Percentiles rank a stretch among this genome's conserved stretches.
Conservation (phyloP, 1,140 invertebrate species). For the Laupala kohalensis region DNA sequence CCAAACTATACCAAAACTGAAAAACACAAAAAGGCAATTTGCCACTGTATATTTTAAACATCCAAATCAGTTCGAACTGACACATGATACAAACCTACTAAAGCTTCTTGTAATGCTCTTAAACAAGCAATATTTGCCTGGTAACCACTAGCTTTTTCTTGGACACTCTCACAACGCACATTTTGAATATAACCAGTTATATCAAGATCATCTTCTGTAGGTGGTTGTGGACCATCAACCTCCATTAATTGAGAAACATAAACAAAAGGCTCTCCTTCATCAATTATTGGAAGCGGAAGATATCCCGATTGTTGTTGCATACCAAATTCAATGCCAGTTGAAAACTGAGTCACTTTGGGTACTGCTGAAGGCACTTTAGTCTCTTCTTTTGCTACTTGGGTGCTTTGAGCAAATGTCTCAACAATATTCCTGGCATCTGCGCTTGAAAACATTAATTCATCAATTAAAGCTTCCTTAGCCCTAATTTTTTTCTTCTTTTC, state of each 20-base stretch:
- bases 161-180: slow-evolving; percentile 51
- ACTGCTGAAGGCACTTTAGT: slow-evolving; percentile 27
- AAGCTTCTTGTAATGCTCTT: slow-evolving; percentile 78
- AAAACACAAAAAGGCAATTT: no score
- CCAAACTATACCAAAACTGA: no score
- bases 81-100: slow-evolving; percentile 64
- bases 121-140: slow-evolving; percentile 66
- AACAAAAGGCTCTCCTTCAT: slow-evolving; percentile 58
- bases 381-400: slow-evolving; percentile 50
- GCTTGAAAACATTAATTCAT: slow-evolving; percentile 88
- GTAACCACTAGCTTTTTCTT: slow-evolving; percentile 82
- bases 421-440: slow-evolving; percentile 78
- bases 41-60: no score
- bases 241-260: slow-evolving; percentile 46
- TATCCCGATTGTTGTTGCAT: slow-evolving; percentile 36
- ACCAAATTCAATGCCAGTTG: slow-evolving; percentile 65
- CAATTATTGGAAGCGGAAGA: slow-evolving; percentile 52
- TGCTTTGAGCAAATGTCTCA: slow-evolving; percentile 59
- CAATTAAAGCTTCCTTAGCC: slow-evolving; percentile 80
- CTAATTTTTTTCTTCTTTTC: slow-evolving; percentile 69
- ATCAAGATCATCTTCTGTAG: slow-evolving; percentile 47
- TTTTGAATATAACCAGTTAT: slow-evolving; percentile 59
- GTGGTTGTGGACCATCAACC: slow-evolving; percentile 60
- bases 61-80: slow-evolving; percentile 3
- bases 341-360: slow-evolving; percentile 52